These are phyloP conservation scores for Eulemur rubriventer DNA, from an alignment of 2,797 vertebrate genomes.

Conservation along the genomic window DNA sequence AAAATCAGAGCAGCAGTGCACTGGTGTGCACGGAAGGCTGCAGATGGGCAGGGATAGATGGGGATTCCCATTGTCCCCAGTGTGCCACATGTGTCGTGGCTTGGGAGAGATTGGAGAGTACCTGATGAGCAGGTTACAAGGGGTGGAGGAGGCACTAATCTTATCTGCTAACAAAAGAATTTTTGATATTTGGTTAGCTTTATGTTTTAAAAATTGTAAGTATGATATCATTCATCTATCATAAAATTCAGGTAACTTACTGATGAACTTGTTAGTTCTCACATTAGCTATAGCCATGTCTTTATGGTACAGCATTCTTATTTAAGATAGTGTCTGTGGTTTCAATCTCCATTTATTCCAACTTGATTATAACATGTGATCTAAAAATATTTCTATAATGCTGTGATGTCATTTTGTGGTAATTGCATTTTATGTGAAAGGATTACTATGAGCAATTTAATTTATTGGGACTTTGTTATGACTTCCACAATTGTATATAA, in stretches of 20 bases:
- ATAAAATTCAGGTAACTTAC: slow-evolving; percentile 52
- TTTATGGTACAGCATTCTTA: slow-evolving; percentile 54
- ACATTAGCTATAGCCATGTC: slow-evolving; percentile 61
- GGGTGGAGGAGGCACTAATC: not conserved
- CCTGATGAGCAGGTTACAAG: not conserved
- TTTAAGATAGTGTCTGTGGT: slow-evolving; percentile 57
- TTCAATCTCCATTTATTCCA: slow-evolving; percentile 70
- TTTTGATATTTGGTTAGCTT: slow-evolving; percentile 60
- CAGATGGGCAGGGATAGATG: not conserved
- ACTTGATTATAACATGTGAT: slow-evolving; percentile 70
- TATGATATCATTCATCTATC: slow-evolving; percentile 70
- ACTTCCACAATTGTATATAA: not conserved
- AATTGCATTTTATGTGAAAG: slow-evolving; percentile 65
- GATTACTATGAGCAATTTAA: not conserved
- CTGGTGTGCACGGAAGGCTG: not conserved
- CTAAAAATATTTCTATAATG: slow-evolving; percentile 66
- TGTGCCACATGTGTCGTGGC: not conserved
- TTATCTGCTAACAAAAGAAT: slow-evolving; percentile 41
- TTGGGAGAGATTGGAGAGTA: not conserved
- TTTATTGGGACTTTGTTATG: not conserved
- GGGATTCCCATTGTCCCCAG: not conserved
- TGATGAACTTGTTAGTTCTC: slow-evolving; percentile 60
- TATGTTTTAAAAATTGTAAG: slow-evolving; percentile 63
- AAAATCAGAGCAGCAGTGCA: not conserved
- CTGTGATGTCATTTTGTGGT: slow-evolving; percentile 66